Conservation (phyloP, 2,888 invertebrate genomes). For the Harmothoe impar region DNA sequence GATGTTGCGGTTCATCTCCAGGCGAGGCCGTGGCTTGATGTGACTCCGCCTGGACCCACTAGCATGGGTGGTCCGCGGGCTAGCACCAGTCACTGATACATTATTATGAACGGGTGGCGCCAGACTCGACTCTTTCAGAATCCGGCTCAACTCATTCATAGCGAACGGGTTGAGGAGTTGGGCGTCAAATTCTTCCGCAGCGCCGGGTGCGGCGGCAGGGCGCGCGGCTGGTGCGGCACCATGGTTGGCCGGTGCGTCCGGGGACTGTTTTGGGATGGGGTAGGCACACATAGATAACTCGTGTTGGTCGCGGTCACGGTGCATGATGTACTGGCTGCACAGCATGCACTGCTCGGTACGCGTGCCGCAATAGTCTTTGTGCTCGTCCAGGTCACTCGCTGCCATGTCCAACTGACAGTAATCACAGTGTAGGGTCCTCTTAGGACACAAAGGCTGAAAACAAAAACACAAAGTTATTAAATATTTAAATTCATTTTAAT, state of each 20-base stretch:
- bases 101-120: background rate
- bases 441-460: conserved; percentile 85
- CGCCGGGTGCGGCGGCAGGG: background rate
- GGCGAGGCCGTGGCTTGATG: conserved; percentile 21
- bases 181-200: background rate
- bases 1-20: conserved; percentile 30
- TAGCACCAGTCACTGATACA: background rate
- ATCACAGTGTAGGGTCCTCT: conserved; percentile 86
- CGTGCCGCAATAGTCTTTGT: conserved; percentile 89
- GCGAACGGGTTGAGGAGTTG: conserved; percentile 44
- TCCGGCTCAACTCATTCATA: conserved; percentile 62
- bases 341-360: conserved; percentile 88
- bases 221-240: background rate
- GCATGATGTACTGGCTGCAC: conserved; percentile 89
- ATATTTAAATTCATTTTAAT: no score
- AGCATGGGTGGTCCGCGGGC: background rate
- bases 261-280: conserved; percentile 43
- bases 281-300: conserved; percentile 83
- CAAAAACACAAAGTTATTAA: no score
- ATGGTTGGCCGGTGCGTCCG: background rate
- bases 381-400: conserved; percentile 86
- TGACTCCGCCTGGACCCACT: background rate
- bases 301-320: conserved; percentile 88
- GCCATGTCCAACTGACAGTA: conserved; percentile 88
- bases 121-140: conserved; percentile 36